These are phyloP conservation scores for Drosophila baimaii DNA, from an alignment of 1,140 invertebrate genomes.

Conservation along the genomic window DNA sequence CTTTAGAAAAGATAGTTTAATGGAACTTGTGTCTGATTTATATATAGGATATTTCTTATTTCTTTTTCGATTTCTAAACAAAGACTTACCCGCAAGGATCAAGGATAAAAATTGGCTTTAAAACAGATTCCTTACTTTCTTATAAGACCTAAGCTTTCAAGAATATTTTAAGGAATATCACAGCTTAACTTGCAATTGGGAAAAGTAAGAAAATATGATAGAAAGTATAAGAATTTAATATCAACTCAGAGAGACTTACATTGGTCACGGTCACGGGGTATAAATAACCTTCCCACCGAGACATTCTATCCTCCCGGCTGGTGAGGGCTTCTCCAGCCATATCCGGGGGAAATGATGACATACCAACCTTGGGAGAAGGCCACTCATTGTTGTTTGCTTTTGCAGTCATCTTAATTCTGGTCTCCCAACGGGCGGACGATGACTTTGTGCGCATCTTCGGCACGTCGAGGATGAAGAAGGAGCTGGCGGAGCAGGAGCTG, in stretches of 20 bases:
- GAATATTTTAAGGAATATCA: too few species aligned
- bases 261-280: not conserved
- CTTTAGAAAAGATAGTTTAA: not conserved
- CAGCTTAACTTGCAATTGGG: too few species aligned
- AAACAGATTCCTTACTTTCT: not conserved
- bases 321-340: not conserved
- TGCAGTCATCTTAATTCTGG: constrained; percentile 92
- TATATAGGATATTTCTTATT: too few species aligned
- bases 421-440: constrained; percentile 93
- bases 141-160: too few species aligned
- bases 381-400: constrained; percentile 67
- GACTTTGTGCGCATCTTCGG: constrained; percentile 90
- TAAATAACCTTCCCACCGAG: not conserved
- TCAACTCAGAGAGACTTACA: not conserved
- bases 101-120: too few species aligned
- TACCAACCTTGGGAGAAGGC: constrained; percentile 2
- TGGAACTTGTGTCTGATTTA: too few species aligned
- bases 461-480: constrained; percentile 87
- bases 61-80: not conserved
- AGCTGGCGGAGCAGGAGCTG: constrained; percentile 86
- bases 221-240: not conserved
- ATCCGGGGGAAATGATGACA: constrained; percentile 13
- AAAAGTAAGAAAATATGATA: too few species aligned
- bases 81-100: not conserved
- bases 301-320: not conserved